Evolutionary conservation across 2,797 vertebrate species (phyloP).

Genomic region (Decapterus maruadsi): DNA sequence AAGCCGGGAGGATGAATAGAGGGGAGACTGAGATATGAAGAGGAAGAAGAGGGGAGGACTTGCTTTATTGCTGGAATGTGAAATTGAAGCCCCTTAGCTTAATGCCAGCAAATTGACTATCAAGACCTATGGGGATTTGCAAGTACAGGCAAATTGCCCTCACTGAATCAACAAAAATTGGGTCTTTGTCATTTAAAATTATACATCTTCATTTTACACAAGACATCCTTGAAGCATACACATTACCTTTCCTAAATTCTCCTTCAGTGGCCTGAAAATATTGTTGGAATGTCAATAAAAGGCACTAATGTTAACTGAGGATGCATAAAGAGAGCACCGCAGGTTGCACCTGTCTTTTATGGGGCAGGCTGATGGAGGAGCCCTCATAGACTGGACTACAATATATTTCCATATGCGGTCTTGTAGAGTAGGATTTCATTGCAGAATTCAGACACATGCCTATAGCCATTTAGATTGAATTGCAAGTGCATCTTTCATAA

Average conservation of each 20-base stretch:
- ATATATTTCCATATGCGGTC: constrained; percentile 17
- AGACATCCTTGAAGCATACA: constrained; percentile 49
- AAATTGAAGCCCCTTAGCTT: constrained; percentile 77
- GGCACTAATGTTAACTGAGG: constrained; percentile 39
- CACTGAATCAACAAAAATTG: constrained; percentile 69
- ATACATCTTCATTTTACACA: constrained; percentile 60
- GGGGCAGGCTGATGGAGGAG: constrained; percentile 30
- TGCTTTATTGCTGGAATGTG: constrained; percentile 74
- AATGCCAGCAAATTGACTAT: constrained; percentile 78
- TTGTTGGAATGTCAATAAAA: constrained; percentile 51
- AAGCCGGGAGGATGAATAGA: constrained; percentile 72
- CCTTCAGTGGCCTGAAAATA: constrained; percentile 41
- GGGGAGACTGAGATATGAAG: constrained; percentile 67
- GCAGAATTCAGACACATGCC: constrained; percentile 24
- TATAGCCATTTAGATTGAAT: constrained; percentile 38
- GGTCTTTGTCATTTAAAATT: constrained; percentile 70
- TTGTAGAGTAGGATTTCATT: constrained; percentile 27
- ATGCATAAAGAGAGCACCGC: constrained; percentile 31
- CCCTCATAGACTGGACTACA: constrained; percentile 14
- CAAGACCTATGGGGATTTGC: constrained; percentile 57
- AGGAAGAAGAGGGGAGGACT: constrained; percentile 53
- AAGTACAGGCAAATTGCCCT: constrained; percentile 65
- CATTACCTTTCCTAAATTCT: constrained; percentile 55
- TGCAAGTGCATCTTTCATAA: constrained; percentile 54
- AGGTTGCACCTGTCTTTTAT: constrained; percentile 42